These are phyloP conservation scores for Pachymerium ferrugineum DNA, from an alignment of 2,888 invertebrate species.

Conservation along the genomic window DNA sequence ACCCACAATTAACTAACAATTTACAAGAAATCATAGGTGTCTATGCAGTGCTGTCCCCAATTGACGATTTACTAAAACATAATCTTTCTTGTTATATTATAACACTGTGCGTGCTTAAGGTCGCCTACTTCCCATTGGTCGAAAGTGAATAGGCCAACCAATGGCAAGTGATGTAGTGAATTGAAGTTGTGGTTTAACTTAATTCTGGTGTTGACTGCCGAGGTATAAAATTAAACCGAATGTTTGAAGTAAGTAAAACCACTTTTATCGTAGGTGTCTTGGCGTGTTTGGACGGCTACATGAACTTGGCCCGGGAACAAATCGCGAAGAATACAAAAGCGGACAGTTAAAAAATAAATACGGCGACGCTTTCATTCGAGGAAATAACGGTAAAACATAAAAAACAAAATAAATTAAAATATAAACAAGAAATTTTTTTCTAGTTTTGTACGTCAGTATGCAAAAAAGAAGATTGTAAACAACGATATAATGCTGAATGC, in stretches of 20 bases:
- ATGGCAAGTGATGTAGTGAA: too few relatives aligned
- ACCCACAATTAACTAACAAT: too few relatives aligned
- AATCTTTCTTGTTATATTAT: too few relatives aligned
- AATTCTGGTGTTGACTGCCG: slow-evolving; percentile 98
- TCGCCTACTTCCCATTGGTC: too few relatives aligned
- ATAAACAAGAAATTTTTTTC: not conserved
- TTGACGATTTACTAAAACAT: too few relatives aligned
- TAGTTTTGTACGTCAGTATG: slow-evolving; percentile 65
- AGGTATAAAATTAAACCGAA: slow-evolving; percentile 66
- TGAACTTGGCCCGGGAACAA: slow-evolving; percentile 99
- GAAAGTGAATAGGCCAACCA: too few relatives aligned
- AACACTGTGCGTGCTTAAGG: too few relatives aligned
- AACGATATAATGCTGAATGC: too few relatives aligned
- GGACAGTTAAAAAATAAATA: slow-evolving; percentile 98
- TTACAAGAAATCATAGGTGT: too few relatives aligned
- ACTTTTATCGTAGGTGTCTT: slow-evolving; percentile 67
- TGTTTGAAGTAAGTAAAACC: not conserved
- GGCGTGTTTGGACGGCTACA: slow-evolving; percentile 96
- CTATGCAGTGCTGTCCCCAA: too few relatives aligned
- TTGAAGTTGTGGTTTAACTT: slow-evolving; percentile 95
- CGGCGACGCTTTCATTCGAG: slow-evolving; percentile 97
- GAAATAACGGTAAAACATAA: slow-evolving; percentile 81
- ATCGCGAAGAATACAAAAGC: slow-evolving; percentile 98
- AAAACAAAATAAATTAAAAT: not conserved
- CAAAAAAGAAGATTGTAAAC: slow-evolving; percentile 68